A percentile compares a stretch with the other conserved stretches of the same genome.
phyloP scores from a whole-genome alignment of 2,113 vertebrate genomes.

The Pedionomus torquatus region DNA sequence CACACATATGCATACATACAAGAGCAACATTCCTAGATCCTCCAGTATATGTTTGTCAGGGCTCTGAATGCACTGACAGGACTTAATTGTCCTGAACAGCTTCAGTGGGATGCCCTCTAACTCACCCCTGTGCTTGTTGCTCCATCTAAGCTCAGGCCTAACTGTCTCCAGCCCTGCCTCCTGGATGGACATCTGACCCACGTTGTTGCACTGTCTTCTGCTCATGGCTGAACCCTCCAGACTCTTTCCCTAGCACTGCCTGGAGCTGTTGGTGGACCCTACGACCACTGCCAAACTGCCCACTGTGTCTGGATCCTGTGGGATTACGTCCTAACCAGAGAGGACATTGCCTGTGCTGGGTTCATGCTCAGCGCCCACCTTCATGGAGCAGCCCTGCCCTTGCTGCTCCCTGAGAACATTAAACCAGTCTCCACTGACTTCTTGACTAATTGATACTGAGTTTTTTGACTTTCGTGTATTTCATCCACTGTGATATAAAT shows the following conservation, averaged over 20 bases:
- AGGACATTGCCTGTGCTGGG: not conserved
- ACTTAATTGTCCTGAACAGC: not conserved
- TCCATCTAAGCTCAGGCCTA: not conserved
- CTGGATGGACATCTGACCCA: no score
- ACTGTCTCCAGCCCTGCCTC: not conserved
- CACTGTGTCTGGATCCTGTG: not conserved
- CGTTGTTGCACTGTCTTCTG: accelerated
- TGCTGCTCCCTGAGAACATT: not conserved
- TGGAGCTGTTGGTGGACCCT: not conserved
- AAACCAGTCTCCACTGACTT: not conserved
- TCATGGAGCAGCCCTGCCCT: not conserved
- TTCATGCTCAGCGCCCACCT: not conserved
- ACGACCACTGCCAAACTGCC: not conserved
- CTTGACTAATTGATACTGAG: not conserved
- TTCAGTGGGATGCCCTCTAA: not conserved
- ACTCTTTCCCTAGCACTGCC: not conserved
- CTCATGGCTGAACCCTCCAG: not conserved
- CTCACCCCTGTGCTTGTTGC: accelerated
- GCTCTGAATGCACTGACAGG: not conserved
- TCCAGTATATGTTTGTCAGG: not conserved
- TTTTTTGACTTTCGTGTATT: not conserved
- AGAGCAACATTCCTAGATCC: not conserved
- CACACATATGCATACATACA: no score
- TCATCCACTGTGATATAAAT: not conserved
- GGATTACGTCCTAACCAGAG: accelerated